Percentiles rank a stretch among this genome's conserved stretches.
Conservation (phyloP, 2,797 vertebrate species). For the Clamator glandarius region DNA sequence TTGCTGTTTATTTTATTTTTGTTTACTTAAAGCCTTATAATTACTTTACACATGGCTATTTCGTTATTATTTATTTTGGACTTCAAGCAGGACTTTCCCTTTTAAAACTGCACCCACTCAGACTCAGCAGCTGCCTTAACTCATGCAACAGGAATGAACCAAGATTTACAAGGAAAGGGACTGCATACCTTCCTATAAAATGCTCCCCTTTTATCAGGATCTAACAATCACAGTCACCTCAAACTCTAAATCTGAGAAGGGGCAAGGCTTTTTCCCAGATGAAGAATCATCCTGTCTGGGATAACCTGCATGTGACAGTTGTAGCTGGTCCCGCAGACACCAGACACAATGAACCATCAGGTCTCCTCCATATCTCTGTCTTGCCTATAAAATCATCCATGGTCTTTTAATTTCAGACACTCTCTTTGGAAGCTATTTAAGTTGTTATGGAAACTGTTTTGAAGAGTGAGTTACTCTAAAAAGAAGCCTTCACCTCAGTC, state of each 20-base stretch:
- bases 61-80: constrained; percentile 33
- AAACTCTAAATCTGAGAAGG: background rate
- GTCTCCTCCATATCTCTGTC: background rate
- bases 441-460: background rate
- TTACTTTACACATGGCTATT: background rate
- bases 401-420: background rate
- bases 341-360: rapidly evolving
- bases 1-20: background rate
- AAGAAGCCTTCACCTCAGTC: background rate
- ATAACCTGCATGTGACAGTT: background rate
- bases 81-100: constrained; percentile 35
- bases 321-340: background rate
- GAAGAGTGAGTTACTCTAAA: background rate
- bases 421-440: background rate
- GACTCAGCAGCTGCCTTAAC: background rate
- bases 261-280: background rate
- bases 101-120: constrained; percentile 18
- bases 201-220: background rate
- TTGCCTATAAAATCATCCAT: background rate
- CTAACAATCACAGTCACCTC: background rate
- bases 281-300: background rate
- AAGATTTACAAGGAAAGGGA: constrained; percentile 38
- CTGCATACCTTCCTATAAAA: background rate
- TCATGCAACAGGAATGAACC: constrained; percentile 44
- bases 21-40: background rate